These are phyloP conservation scores for Otis tarda DNA, from an alignment of 2,113 vertebrate species.

Conservation along the genomic window DNA sequence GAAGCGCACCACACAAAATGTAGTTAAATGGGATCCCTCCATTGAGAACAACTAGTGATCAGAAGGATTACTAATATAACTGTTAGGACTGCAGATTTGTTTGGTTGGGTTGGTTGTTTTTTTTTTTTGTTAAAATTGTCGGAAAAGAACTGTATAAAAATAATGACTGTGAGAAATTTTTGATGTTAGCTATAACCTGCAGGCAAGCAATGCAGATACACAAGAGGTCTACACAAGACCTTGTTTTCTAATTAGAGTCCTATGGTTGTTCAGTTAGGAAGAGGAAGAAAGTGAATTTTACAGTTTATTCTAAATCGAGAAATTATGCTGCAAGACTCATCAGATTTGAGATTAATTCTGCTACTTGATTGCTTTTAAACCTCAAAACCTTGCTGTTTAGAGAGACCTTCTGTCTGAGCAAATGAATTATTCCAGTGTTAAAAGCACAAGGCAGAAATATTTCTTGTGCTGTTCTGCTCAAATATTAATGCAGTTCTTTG, in stretches of 20 bases:
- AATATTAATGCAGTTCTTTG: conserved; percentile 49
- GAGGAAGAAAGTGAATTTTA: not conserved
- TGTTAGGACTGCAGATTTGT: not conserved
- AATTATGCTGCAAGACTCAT: not conserved
- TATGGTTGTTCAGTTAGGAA: not conserved
- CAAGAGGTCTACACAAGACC: not conserved
- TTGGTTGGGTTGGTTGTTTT: not conserved
- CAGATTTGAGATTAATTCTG: not conserved
- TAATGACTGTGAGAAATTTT: not conserved
- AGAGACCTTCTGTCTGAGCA: not conserved
- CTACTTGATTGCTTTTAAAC: conserved; percentile 31
- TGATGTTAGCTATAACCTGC: not conserved
- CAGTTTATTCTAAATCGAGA: not conserved
- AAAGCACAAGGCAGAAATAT: conserved; percentile 26
- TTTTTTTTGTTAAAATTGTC: not conserved
- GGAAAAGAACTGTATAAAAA: not conserved
- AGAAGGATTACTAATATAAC: not conserved
- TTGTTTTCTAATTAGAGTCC: not conserved
- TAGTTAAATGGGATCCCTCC: not conserved
- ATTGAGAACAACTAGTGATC: not conserved
- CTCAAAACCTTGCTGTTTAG: conserved; percentile 25
- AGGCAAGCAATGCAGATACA: not conserved
- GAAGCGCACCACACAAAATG: not conserved
- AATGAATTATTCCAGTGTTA: conserved; percentile 60
- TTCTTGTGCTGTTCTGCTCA: conserved; percentile 26